phyloP scores from a whole-genome alignment of 2,113 vertebrate genomes.

The Vireo altiloquus region DNA sequence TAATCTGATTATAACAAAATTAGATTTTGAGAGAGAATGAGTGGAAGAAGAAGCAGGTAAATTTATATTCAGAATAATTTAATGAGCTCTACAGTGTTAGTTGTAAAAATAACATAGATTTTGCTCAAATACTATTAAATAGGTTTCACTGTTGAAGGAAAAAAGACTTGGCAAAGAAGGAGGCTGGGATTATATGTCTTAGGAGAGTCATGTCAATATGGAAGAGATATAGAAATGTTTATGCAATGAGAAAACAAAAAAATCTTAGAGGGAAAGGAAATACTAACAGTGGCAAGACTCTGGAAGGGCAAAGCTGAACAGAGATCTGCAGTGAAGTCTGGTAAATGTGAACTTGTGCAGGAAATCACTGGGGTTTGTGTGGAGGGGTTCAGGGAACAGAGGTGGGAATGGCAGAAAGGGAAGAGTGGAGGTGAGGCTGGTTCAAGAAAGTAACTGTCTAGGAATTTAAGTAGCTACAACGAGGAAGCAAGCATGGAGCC shows the following conservation, averaged over 20 bases:
- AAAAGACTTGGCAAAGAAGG: background rate
- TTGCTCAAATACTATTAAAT: background rate
- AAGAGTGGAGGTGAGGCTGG: background rate
- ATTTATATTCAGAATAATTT: slow-evolving; percentile 28
- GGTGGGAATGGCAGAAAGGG: background rate
- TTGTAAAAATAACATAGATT: background rate
- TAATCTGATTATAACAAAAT: background rate
- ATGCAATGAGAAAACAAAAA: background rate
- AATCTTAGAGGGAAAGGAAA: background rate
- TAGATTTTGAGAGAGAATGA: background rate
- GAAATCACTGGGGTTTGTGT: background rate
- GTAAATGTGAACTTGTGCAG: background rate
- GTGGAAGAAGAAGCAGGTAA: background rate
- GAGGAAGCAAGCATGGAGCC: background rate
- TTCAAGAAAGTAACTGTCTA: background rate
- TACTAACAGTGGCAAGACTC: background rate
- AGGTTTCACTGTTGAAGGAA: background rate
- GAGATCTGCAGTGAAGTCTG: background rate
- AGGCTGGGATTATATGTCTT: background rate
- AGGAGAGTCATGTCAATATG: background rate
- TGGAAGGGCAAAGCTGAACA: background rate
- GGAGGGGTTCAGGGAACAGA: background rate
- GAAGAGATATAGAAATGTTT: background rate
- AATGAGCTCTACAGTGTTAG: background rate
- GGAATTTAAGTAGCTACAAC: background rate